Evolutionary conservation across 2,888 invertebrate genomes (phyloP).

Genomic region (Lacanobia wlatinum): DNA sequence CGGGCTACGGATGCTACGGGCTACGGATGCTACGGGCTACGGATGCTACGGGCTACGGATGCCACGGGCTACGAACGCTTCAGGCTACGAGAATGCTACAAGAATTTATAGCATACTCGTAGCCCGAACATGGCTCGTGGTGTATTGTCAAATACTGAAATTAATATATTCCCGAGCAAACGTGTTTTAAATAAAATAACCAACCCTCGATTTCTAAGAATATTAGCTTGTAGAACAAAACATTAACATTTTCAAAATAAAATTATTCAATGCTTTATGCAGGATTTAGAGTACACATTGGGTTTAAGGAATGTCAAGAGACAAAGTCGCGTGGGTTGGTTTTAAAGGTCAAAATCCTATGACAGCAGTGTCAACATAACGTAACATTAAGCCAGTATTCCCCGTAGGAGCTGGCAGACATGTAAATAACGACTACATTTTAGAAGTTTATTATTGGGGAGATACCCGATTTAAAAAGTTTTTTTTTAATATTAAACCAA

Average conservation of each 20-base stretch:
- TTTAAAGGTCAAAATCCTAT: background rate
- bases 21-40: background rate
- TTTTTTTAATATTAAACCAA: too few relatives aligned
- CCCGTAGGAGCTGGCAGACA: rapidly evolving
- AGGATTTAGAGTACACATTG: background rate
- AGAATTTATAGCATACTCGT: background rate
- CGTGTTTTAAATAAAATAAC: background rate
- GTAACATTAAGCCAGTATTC: background rate
- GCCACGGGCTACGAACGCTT: slow-evolving; percentile 12
- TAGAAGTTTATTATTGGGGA: background rate
- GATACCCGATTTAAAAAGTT: too few relatives aligned
- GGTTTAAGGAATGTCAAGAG: background rate
- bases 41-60: background rate
- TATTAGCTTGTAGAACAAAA: background rate
- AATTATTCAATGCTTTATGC: background rate
- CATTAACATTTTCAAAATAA: background rate
- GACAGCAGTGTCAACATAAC: background rate
- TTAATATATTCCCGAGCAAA: background rate
- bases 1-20: background rate
- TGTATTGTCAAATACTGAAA: background rate
- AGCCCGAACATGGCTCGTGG: background rate
- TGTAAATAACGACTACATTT: background rate
- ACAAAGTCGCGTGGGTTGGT: background rate
- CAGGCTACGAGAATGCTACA: slow-evolving; percentile 3
- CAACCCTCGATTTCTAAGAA: background rate